These are phyloP conservation scores for Amiota communis DNA, from an alignment of 2,888 invertebrate genomes.

Conservation along the genomic window DNA sequence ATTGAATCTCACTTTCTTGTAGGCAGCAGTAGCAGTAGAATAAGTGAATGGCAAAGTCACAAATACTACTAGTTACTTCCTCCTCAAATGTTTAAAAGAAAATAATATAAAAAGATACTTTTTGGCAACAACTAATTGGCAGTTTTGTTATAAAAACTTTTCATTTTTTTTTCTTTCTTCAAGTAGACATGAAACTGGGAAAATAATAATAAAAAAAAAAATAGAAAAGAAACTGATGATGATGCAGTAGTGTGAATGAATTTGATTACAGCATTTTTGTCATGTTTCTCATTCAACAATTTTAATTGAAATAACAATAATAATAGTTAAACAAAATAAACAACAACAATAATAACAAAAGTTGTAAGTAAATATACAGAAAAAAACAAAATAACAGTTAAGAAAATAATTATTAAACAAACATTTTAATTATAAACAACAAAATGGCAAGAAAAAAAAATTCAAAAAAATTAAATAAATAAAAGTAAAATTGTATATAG, in stretches of 20 bases:
- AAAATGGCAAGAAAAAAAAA: background rate
- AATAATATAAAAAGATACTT: background rate
- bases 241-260: background rate
- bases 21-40: too few species aligned
- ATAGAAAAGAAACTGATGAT: background rate
- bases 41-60: too few species aligned
- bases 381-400: constrained; percentile 23
- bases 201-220: too few species aligned
- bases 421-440: constrained; percentile 26
- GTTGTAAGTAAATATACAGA: too few species aligned
- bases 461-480: background rate
- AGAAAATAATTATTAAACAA: constrained; percentile 41
- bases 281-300: constrained; percentile 33
- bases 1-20: constrained; percentile 16
- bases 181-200: too few species aligned
- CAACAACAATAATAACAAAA: background rate
- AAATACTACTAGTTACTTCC: too few species aligned
- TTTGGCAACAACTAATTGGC: constrained; percentile 14
- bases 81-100: too few species aligned
- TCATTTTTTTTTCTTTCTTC: too few species aligned
- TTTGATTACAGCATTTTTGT: constrained; percentile 53
- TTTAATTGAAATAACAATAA: background rate
- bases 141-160: background rate
- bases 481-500: background rate
- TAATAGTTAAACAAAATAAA: background rate